These are phyloP conservation scores for Sinopyrophorus schimmeli DNA, from an alignment of 2,888 invertebrate species.

Conservation along the genomic window DNA sequence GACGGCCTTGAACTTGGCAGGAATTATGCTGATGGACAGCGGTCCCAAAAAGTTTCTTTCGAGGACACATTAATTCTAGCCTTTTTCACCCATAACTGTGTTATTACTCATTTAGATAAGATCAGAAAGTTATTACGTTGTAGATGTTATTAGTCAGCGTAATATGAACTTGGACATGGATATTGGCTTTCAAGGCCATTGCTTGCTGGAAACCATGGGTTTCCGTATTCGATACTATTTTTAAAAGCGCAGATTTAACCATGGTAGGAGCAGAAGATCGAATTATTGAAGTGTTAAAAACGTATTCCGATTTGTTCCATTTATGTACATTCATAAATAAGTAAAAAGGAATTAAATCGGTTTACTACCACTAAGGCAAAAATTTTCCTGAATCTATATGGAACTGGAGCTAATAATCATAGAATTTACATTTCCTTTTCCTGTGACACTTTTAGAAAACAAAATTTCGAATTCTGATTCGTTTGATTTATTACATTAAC, in stretches of 20 bases:
- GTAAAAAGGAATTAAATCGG: no score
- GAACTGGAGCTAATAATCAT: conserved; percentile 2
- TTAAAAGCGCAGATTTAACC: no score
- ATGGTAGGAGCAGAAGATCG: no score
- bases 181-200: conserved; percentile 27
- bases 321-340: no score
- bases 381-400: no score
- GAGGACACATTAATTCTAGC: conserved; percentile 13
- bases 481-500: conserved; percentile 15
- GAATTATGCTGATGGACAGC: conserved; percentile 26
- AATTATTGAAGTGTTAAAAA: no score
- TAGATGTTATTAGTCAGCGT: conserved; percentile 25
- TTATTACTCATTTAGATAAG: conserved; percentile 19
- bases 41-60: conserved; percentile 21
- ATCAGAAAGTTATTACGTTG: conserved; percentile 20
- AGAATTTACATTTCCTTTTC: conserved; percentile 6
- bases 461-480: conserved; percentile 12
- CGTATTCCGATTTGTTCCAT: no score
- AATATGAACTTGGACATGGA: conserved; percentile 29
- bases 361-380: no score
- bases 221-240: conserved; percentile 11
- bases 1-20: conserved; percentile 42
- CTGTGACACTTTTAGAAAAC: neutral
- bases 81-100: conserved; percentile 15
- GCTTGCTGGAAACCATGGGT: neutral